Percentiles rank a stretch among this genome's conserved stretches.
These are phyloP conservation scores for Sacculina carcini DNA, from an alignment of 2,888 invertebrate genomes.

Conservation along the genomic window DNA sequence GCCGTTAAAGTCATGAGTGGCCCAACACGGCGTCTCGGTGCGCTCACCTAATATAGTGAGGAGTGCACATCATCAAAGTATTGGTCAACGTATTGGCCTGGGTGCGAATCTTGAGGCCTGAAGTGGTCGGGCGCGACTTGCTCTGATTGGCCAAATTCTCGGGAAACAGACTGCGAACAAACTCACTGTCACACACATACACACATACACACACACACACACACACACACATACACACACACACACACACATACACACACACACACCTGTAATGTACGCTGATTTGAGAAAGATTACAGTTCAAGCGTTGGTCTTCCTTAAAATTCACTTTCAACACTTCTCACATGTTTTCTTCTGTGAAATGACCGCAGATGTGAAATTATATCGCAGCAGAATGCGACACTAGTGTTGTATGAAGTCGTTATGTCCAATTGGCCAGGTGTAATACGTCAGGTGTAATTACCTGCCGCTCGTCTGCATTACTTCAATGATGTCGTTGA, in stretches of 20 bases:
- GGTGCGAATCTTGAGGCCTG: slow-evolving; percentile 31
- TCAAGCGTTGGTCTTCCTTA: too few species aligned
- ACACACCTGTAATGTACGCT: too few species aligned
- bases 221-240: too few species aligned
- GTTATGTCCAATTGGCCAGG: too few species aligned
- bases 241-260: too few species aligned
- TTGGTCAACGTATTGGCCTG: slow-evolving; percentile 33
- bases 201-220: too few species aligned
- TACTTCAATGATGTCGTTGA: slow-evolving; percentile 33
- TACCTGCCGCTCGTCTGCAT: slow-evolving; percentile 35
- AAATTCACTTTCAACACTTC: not conserved
- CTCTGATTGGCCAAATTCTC: slow-evolving; percentile 20
- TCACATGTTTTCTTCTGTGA: too few species aligned
- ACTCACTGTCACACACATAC: slow-evolving; percentile 24
- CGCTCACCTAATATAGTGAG: slow-evolving; percentile 33
- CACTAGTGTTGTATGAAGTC: too few species aligned
- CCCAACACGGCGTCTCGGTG: too few species aligned
- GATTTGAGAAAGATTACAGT: too few species aligned
- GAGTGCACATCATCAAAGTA: slow-evolving; percentile 35
- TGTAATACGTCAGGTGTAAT: slow-evolving; percentile 15
- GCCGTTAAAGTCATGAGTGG: not conserved
- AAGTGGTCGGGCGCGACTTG: slow-evolving; percentile 34
- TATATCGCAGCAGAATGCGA: too few species aligned
- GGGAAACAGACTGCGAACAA: slow-evolving; percentile 31
- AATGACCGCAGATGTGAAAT: too few species aligned